Percentiles rank a stretch among this genome's conserved stretches.
Conservation (phyloP, 2,888 invertebrate genomes). For the Autographa pulchrina region DNA sequence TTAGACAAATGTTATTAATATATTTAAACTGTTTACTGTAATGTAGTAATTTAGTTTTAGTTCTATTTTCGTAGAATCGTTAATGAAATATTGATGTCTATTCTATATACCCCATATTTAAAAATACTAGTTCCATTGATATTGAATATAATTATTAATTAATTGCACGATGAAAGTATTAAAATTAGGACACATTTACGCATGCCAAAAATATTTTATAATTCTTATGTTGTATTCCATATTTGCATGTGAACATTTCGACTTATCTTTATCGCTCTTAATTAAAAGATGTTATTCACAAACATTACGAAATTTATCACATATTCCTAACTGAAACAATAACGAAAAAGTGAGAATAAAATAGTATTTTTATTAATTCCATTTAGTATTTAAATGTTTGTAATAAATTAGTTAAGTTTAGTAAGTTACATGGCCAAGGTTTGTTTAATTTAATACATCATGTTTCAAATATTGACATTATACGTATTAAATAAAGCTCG, state of each 20-base stretch:
- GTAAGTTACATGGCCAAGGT: background rate
- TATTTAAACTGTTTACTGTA: conserved; percentile 29
- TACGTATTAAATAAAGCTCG: background rate
- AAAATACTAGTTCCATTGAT: conserved; percentile 11
- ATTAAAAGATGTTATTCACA: background rate
- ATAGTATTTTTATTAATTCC: conserved; percentile 43
- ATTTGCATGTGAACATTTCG: background rate
- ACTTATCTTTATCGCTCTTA: background rate
- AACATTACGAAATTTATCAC: background rate
- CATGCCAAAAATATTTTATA: conserved; percentile 1
- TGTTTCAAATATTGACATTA: background rate
- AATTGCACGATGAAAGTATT: conserved; percentile 11
- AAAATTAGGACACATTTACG: conserved; percentile 12
- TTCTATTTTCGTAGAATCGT: conserved; percentile 33
- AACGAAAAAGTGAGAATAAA: conserved; percentile 47
- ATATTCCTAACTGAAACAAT: conserved; percentile 26
- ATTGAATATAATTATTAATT: conserved; percentile 19
- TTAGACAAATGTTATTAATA: conserved; percentile 37
- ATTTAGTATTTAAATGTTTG: conserved; percentile 35
- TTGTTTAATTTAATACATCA: background rate
- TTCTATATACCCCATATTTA: background rate
- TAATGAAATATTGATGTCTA: conserved; percentile 22
- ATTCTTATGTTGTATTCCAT: background rate
- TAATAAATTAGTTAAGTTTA: conserved; percentile 23
- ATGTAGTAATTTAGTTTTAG: conserved; percentile 32